phyloP scores from a whole-genome alignment of 2,797 vertebrate genomes.

The Holocentrus rufus region DNA sequence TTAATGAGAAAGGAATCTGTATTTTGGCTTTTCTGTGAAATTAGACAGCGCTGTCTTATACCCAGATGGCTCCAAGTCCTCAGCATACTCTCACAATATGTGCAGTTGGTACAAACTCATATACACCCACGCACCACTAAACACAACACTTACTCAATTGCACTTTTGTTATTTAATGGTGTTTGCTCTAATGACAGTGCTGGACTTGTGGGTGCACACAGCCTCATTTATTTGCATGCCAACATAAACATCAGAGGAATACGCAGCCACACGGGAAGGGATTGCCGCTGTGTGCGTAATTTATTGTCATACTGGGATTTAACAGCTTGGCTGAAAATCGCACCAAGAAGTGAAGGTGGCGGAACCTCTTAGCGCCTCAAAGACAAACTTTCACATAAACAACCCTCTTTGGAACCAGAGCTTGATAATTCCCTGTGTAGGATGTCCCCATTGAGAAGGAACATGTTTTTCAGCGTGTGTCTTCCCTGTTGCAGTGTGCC shows the following conservation, averaged over 20 bases:
- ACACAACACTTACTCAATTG: conserved; percentile 38
- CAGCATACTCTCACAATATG: conserved; percentile 45
- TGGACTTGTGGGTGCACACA: conserved; percentile 64
- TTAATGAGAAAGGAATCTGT: neutral
- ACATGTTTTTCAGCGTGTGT: conserved; percentile 41
- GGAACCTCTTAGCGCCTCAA: conserved; percentile 57
- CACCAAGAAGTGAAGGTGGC: conserved; percentile 53
- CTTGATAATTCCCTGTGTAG: conserved; percentile 27
- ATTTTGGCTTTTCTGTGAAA: conserved; percentile 25
- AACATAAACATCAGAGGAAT: conserved; percentile 63
- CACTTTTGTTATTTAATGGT: conserved; percentile 55
- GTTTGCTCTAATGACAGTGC: conserved; percentile 65
- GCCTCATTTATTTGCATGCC: conserved; percentile 61
- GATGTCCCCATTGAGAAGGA: conserved; percentile 23
- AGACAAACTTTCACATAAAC: conserved; percentile 63
- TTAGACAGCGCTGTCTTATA: conserved; percentile 31
- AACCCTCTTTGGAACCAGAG: conserved; percentile 38
- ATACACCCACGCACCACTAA: conserved; percentile 40
- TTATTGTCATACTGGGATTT: conserved; percentile 61
- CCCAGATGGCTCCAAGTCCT: conserved; percentile 45
- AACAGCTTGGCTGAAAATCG: conserved; percentile 64
- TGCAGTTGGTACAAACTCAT: conserved; percentile 33
- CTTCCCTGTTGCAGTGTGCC: conserved; percentile 36
- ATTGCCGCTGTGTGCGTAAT: conserved; percentile 57
- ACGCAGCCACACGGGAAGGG: conserved; percentile 34